Base-by-base conservation (phyloP, 2,888 invertebrate genomes). In the Pteria penguin region DNA sequence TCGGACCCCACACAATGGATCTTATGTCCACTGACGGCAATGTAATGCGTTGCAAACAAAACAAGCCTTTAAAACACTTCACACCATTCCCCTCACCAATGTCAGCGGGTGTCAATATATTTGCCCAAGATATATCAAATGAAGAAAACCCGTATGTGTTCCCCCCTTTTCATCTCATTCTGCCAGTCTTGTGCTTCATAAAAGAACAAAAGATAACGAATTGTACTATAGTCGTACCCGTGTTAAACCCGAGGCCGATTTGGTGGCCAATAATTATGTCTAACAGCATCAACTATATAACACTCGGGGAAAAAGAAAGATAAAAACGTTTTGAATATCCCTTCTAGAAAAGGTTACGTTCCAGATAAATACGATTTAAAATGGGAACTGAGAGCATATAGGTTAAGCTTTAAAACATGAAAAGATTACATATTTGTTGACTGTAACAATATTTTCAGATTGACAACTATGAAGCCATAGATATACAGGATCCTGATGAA, bases 141-240 rank as follows among this genome's bases (percentile, higher is more conserved):
- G 68, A 78, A 36, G 5, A 4, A 32, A 80, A 78, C 57, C 72
- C 70, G 24, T 80, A 80, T 78, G 72, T 78, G 29, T 78, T 80
- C 32, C 80, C 75, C 29, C 78, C 75, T 18, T 71, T 72, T 32
- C 18, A 32, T n/a, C 24, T 77, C 14, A 71, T 77, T 26, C 69
- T 69, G 24, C 70, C 75, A 27, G 52, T 77, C 2, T 29, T 80
- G 36, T 52, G 27, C 18, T 77, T 72, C 60, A 32, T 78, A 11
- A 45, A 68, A 24, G 45, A 72, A 24, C 62, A 61, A 1, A 31
- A 31, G 22, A 68, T 78, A 26, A 24, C n/a, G 4, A 57, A 4
- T 45, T 78, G 75, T 32, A 75, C 72, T 22, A 24, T 72, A 3
- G 62, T 72, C 1, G 69, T 75, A 32, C 77, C 80, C 29, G 33